A percentile compares a stretch with the other conserved stretches of the same genome.
Conservation (phyloP, 2,888 invertebrate species). For the Diloba caeruleocephala region DNA sequence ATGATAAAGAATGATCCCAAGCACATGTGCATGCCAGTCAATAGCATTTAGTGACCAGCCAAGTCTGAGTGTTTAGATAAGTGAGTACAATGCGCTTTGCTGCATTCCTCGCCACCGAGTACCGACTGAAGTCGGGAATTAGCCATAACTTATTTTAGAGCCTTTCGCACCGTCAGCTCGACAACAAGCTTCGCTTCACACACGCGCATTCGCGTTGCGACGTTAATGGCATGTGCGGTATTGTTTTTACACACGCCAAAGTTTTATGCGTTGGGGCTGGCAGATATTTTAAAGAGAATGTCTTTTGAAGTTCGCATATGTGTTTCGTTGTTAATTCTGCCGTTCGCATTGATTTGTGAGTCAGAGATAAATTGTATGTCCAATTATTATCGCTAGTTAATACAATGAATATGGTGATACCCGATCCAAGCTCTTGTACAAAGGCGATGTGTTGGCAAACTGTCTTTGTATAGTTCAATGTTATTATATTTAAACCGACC, state of each 20-base stretch:
- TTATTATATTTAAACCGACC: too few relatives aligned
- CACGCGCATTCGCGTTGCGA: conserved; percentile 44
- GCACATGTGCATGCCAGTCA: conserved; percentile 34
- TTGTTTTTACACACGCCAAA: conserved; percentile 55
- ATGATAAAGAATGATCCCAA: conserved; percentile 38
- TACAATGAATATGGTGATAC: too few relatives aligned
- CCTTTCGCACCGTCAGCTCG: conserved; percentile 55
- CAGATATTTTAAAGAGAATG: conserved; percentile 23
- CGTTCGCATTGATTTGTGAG: not conserved
- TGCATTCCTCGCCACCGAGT: conserved; percentile 75
- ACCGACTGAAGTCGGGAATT: conserved; percentile 68
- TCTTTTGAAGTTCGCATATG: conserved; percentile 1
- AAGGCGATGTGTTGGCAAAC: too few relatives aligned
- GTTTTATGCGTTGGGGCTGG: conserved; percentile 25
- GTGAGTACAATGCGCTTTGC: conserved; percentile 61
- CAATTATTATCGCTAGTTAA: too few relatives aligned
- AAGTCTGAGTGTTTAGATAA: conserved; percentile 76
- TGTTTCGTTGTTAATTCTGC: not conserved
- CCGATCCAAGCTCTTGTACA: too few relatives aligned
- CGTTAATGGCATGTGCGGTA: conserved; percentile 53
- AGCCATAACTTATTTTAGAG: conserved; percentile 77
- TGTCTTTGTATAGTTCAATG: too few relatives aligned
- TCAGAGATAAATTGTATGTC: not conserved
- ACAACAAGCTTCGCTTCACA: conserved; percentile 54
- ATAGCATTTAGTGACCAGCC: conserved; percentile 53